Evolutionary conservation across 2,888 invertebrate species (phyloP), one percentile per base, ranked within the genome.

Genomic region (Eupithecia pulchellata): DNA sequence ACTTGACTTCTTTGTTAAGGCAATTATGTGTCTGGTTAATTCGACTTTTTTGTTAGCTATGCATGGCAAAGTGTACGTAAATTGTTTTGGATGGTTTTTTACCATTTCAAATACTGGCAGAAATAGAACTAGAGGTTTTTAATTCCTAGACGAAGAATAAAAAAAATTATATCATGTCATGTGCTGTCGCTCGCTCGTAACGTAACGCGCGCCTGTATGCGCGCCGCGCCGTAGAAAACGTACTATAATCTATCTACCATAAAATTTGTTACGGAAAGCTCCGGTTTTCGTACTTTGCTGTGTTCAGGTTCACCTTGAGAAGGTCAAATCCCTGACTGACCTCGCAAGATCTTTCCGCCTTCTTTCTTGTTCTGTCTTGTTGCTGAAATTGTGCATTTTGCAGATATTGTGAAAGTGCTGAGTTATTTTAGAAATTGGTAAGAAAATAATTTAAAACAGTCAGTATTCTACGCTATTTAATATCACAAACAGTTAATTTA

Each of bases 241-340:
- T 39, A 39, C 39, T 17, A 39, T 39, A 39, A 11, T 39, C 39
- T 42, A 11, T 39, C 39, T 42, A n/a, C 42, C n/a, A n/a, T 42
- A n/a, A n/a, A n/a, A 8, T 42, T 47, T 55, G 8, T 27, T 27
- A 29, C 66, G 72, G 68, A 63, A 69, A 66, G 39, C 32, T 25
- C 29, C 66, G 74, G 60, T 64, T 73, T 68, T 74, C 6, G 11
- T 32, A 88, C 74, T 86, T 30, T 4, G 27, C 34, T 36, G 8
- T 2, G 30, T 39, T 0, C n/a, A 6, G n/a, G 17, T 86, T 93
- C 94, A 90, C 93, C 93, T 94, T 94, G 89, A 81, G 84, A 90
- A 94, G 93, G 94, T 92, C 91, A 91, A 84, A 88, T 73, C 29
- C 55, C 47, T 63, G n/a, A 57, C n/a, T 57, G 68, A 68, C 68